These are phyloP conservation scores for Asobara japonica DNA, from an alignment of 1,140 invertebrate genomes.

Conservation along the genomic window DNA sequence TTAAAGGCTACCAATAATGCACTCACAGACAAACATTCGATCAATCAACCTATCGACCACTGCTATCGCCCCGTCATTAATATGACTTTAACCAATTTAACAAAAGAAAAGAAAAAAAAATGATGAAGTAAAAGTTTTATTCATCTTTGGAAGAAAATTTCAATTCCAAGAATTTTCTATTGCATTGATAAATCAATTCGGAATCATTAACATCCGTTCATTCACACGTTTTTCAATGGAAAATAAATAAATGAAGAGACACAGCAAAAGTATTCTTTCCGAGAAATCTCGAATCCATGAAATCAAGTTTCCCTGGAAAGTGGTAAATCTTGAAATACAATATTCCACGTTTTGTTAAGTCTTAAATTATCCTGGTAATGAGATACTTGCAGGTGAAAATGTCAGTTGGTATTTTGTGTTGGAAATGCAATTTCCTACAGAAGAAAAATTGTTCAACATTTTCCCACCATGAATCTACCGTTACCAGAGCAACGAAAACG, in stretches of 20 bases:
- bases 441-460: neutral
- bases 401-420: too few species aligned
- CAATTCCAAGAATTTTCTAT: conserved; percentile 8
- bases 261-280: conserved; percentile 3
- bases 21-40: conserved; percentile 68
- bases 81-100: conserved; percentile 33
- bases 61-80: conserved; percentile 49
- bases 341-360: too few species aligned
- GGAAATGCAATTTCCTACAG: too few species aligned
- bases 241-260: conserved; percentile 1
- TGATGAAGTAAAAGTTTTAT: conserved; percentile 9
- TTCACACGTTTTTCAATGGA: conserved; percentile 32
- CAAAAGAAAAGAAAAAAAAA: too few species aligned
- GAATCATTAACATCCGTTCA: conserved; percentile 36
- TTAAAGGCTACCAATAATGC: conserved; percentile 59
- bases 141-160: conserved; percentile 13
- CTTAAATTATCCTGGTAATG: too few species aligned
- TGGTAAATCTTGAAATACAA: too few species aligned
- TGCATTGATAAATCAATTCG: neutral
- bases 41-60: conserved; percentile 64
- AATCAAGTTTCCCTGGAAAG: too few species aligned
- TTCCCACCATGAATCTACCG: neutral
- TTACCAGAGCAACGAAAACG: neutral
- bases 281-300: too few species aligned
- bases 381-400: too few species aligned